Percentiles rank a stretch among this genome's conserved stretches.
These are phyloP conservation scores for Lepus oiostolus DNA, from an alignment of 2,797 vertebrate genomes.

Conservation along the genomic window DNA sequence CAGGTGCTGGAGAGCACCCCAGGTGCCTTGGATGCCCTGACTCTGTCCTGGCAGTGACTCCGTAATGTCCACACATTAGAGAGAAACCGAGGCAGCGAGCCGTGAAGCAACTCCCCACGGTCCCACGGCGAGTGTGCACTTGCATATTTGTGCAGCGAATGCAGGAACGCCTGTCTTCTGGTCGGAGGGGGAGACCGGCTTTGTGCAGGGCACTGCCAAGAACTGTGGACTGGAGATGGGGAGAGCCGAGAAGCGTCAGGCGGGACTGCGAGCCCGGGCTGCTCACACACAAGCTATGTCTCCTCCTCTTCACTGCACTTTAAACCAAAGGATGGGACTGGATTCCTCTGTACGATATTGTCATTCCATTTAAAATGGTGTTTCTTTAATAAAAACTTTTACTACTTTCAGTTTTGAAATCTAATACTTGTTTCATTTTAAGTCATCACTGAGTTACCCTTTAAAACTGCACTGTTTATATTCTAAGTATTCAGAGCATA, in stretches of 20 bases:
- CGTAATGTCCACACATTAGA: not conserved
- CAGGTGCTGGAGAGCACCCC: not conserved
- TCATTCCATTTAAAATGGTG: not conserved
- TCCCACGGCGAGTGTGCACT: not conserved
- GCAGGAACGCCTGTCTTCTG: not conserved
- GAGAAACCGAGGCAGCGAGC: not conserved
- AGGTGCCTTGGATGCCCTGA: not conserved
- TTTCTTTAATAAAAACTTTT: not conserved
- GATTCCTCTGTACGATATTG: not conserved
- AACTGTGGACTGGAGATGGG: not conserved
- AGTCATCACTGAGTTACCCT: conserved; percentile 37
- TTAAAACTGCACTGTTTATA: not conserved
- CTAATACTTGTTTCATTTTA: conserved; percentile 24
- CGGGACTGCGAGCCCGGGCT: not conserved
- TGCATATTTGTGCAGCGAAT: not conserved
- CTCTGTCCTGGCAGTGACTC: not conserved
- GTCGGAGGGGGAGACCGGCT: not conserved
- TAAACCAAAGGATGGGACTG: not conserved
- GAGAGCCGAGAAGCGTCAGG: not conserved
- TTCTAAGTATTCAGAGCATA: conserved; percentile 28
- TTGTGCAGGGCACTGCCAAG: not conserved
- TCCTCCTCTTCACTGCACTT: not conserved
- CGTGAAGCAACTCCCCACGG: not conserved
- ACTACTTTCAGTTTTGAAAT: conserved; percentile 2
- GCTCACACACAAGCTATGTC: not conserved